A percentile compares a stretch with the other conserved stretches of the same genome.
These are phyloP conservation scores for Corydoras maculifer DNA, from an alignment of 2,113 vertebrate genomes.

Conservation along the genomic window DNA sequence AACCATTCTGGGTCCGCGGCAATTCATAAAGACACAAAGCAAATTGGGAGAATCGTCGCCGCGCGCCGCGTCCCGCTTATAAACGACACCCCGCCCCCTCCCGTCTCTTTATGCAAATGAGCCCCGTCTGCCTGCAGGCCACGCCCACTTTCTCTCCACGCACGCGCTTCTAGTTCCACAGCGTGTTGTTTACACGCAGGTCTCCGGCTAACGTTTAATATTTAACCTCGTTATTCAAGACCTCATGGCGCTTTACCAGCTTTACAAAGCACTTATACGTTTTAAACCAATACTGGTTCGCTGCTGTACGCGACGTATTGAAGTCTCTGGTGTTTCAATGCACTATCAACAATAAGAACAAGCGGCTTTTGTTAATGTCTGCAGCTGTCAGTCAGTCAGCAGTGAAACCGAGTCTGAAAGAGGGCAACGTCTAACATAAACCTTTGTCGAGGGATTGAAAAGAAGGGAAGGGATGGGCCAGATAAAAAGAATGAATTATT, in stretches of 20 bases:
- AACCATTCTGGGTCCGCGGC: too few species aligned
- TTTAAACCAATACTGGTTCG: background rate
- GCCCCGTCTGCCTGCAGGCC: background rate
- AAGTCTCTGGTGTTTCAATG: background rate
- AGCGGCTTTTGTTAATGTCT: constrained; percentile 18
- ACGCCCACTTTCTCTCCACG: constrained; percentile 8
- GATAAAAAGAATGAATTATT: too few species aligned
- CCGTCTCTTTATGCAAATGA: constrained; percentile 7
- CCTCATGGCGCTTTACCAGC: background rate
- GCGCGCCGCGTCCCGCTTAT: constrained; percentile 21
- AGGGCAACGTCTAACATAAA: constrained; percentile 11
- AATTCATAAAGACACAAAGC: too few species aligned
- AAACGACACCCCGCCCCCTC: constrained; percentile 33
- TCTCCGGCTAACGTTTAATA: constrained; percentile 1
- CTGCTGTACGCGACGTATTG: too few species aligned
- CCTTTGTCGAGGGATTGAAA: constrained; percentile 13
- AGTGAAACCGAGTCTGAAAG: constrained; percentile 1
- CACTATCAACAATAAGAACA: background rate
- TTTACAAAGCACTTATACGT: background rate
- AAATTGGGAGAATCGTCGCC: background rate
- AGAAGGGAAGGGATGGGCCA: constrained; percentile 5
- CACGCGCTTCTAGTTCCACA: background rate
- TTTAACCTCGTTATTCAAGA: background rate
- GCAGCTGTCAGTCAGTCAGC: constrained; percentile 25
- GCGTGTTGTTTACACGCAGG: too few species aligned